Percentiles rank a stretch among this genome's conserved stretches.
Evolutionary conservation across 2,888 invertebrate species (phyloP).

Genomic region (Drosophila suboccidentalis): DNA sequence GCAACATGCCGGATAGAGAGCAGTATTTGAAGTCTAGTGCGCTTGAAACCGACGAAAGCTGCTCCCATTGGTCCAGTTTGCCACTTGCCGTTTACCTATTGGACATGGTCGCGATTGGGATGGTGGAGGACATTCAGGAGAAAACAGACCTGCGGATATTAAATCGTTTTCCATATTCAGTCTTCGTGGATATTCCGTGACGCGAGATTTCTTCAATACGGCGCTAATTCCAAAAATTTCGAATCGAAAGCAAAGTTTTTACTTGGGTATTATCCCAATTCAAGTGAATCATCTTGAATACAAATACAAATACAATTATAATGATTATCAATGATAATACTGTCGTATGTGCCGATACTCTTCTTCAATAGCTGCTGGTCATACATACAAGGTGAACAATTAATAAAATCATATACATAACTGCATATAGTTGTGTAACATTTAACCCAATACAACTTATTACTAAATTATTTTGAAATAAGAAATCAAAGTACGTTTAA

Average conservation of each 20-base stretch:
- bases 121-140: conserved; percentile 4
- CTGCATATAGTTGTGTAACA: neutral
- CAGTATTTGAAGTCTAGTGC: neutral
- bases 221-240: conserved; percentile 21
- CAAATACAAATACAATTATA: neutral
- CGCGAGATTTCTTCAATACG: conserved; percentile 44
- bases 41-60: neutral
- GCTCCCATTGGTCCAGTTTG: conserved; percentile 26
- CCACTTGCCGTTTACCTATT: conserved; percentile 7
- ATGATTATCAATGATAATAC: conserved; percentile 1
- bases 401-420: neutral
- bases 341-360: neutral
- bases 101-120: conserved; percentile 18
- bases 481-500: too few species aligned
- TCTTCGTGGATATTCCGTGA: conserved; percentile 54
- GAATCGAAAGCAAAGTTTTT: neutral
- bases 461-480: too few species aligned
- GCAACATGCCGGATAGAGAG: neutral
- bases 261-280: conserved; percentile 6
- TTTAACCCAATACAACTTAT: too few species aligned
- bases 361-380: neutral
- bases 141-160: conserved; percentile 13
- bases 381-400: conserved; percentile 5
- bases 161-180: conserved; percentile 51
- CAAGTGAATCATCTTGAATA: conserved; percentile 6